Base-by-base conservation (phyloP, 2,888 invertebrate genomes). In the Alitta virens region DNA sequence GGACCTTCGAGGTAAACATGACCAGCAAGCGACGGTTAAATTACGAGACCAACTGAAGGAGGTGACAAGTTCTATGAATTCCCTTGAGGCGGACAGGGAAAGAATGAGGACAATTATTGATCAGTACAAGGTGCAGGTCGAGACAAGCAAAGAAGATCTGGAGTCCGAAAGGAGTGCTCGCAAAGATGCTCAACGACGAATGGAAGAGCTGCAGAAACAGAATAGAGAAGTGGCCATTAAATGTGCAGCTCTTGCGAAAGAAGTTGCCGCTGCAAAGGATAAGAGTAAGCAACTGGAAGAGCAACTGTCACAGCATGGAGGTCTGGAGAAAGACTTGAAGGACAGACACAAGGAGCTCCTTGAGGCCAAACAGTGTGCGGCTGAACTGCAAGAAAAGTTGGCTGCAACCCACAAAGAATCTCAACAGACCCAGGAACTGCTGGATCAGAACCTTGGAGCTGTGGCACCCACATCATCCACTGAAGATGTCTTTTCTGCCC, bases 31-130 rank as follows among this genome's bases (percentile, higher is more conserved):
- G 24, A 51, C 49, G n/a, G 40, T n/a, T 14, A 53, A 21, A 23
- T 53, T 21, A 16, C 5, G 46, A 46, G 46, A 46, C 7, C 23
- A 49, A 49, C 21, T 74, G 27, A 71, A 72, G 52, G 72, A 70
- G 59, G 68, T 71, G 50, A 71, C 71, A 58, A 71, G 68, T 49
- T 73, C 74, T 55, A 26, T 75, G 2, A 60, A 66, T 25, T 73
- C 74, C 26, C 63, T 68, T 1, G 66, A 70, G 49, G 64, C 42
- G 21, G 72, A 73, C 23, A 52, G 23, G 16, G 53, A 59, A 25
- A 26, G 43, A 56, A 18, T 59, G 50, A 21, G 16, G 26, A 23
- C n/a, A n/a, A n/a, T 53, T n/a, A 24, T 53, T 14, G 33, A 53
- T n/a, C n/a, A 23, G 25, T 25, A 49, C 27, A 55, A 27, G 40